Evolutionary conservation across 2,888 invertebrate species (phyloP).

Genomic region (Pandemis heparana): DNA sequence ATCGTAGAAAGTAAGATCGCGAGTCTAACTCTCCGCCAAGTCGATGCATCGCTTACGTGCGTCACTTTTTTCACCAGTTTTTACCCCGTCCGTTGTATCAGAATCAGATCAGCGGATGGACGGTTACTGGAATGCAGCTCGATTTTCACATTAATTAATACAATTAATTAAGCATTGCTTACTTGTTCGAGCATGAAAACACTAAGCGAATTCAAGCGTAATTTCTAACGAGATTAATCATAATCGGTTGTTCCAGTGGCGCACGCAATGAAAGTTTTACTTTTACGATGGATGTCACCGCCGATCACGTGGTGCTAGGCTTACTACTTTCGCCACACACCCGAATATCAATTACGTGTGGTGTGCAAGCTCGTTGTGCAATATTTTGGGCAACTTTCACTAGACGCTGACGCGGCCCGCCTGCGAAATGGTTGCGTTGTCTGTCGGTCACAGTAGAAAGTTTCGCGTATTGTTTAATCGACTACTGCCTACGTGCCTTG

Average conservation of each 20-base stretch:
- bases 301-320: slow-evolving; percentile 53
- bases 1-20: slow-evolving; percentile 84
- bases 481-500: slow-evolving; percentile 39
- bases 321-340: slow-evolving; percentile 81
- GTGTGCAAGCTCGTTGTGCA: slow-evolving; percentile 76
- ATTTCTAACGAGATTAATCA: slow-evolving; percentile 33
- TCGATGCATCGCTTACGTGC: slow-evolving; percentile 78
- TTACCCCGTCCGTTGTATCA: slow-evolving; percentile 49
- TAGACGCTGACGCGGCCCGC: slow-evolving; percentile 77
- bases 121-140: slow-evolving; percentile 46
- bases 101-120: slow-evolving; percentile 34
- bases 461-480: slow-evolving; percentile 52
- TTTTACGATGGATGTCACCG: slow-evolving; percentile 38
- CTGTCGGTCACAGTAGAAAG: slow-evolving; percentile 79
- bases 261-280: slow-evolving; percentile 41
- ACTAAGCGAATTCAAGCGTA: slow-evolving; percentile 1
- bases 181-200: slow-evolving; percentile 25
- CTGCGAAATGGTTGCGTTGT: slow-evolving; percentile 81
- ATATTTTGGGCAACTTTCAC: slow-evolving; percentile 85
- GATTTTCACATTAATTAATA: slow-evolving; percentile 46
- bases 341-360: slow-evolving; percentile 81
- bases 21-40: slow-evolving; percentile 74
- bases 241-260: slow-evolving; percentile 16
- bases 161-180: slow-evolving; percentile 17
- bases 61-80: slow-evolving; percentile 68